Percentiles rank a stretch among this genome's conserved stretches.
phyloP scores from a whole-genome alignment of 2,888 invertebrate genomes.

The Platycnemis pennipes region DNA sequence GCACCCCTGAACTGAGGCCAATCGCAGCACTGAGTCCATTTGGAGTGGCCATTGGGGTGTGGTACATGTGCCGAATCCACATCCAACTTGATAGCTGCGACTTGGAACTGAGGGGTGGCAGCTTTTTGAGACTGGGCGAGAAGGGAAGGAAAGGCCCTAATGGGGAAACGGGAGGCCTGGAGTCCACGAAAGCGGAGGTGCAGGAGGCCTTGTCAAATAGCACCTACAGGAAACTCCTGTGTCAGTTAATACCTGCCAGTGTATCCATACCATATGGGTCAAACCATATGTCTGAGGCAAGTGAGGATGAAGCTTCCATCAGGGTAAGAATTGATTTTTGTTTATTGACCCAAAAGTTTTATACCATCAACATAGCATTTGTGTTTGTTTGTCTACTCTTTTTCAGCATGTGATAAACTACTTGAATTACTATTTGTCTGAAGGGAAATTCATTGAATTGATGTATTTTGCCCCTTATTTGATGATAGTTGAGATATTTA shows the following conservation, averaged over 20 bases:
- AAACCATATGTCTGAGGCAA: not conserved
- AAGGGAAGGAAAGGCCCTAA: not conserved
- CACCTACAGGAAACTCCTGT: not conserved
- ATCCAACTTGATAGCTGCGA: constrained; percentile 17
- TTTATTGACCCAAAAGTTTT: not conserved
- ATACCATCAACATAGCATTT: no score
- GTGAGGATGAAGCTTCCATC: not conserved
- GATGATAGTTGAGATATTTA: no score
- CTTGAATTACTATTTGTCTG: no score
- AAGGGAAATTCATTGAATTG: no score
- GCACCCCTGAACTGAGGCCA: not conserved
- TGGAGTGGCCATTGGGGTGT: constrained; percentile 70
- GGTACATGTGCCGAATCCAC: constrained; percentile 69
- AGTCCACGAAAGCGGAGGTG: not conserved
- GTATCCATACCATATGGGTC: not conserved
- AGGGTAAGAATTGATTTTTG: not conserved
- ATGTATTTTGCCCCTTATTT: no score
- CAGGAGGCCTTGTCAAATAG: not conserved
- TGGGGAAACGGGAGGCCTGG: not conserved
- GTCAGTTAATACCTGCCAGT: not conserved
- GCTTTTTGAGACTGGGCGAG: not conserved
- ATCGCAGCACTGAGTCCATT: constrained; percentile 71
- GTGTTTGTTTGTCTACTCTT: no score
- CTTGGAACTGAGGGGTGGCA: constrained; percentile 21
- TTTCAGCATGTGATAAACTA: no score